Evolutionary conservation across 1,140 invertebrate genomes (phyloP), one percentile per base, ranked within the genome.

Genomic region (Teleopsis dalmanni): DNA sequence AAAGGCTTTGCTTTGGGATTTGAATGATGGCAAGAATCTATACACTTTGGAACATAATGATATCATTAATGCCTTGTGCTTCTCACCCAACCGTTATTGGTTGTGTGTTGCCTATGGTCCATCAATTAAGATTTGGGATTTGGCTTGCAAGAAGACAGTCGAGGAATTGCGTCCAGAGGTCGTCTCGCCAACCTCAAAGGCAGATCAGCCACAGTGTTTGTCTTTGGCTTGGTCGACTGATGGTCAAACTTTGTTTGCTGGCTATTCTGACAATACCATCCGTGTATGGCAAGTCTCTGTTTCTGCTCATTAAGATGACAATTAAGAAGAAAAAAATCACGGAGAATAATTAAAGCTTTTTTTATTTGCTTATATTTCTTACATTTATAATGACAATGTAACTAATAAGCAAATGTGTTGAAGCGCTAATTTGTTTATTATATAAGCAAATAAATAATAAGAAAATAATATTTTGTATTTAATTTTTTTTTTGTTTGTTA

Each of bases 1-100:
- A 74, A 95, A 95, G 76, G 95, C 96, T 9, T 97, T 99, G 93
- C 75, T 99, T 41, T 99, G 96, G 96, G 97, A 99, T 74, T 77
- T 99, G 58, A 99, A 99, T 76, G 97, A 99, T 72, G 95, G 94
- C 74, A 99, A 99, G 75, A 95, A 99, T 73, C 78, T 99, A 61
- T 97, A 99, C 76, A 99, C 96, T 25, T 77, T 99, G 56, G 93
- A 98, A 64, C 95, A 98, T 72, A 96, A 95, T 73, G 95, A 98
- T 63, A 92, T 93, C 67, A 98, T 99, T 74, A 98, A 95, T 63
- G 88, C 95, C 7, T 76, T 99, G 55, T 95, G 92, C 82, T 99
- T 99, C 83, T 97, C 92, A 59, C 97, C 97, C 41, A 99, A 99
- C 76, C 86, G 97, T 71, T 99, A 99, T 71, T 99, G 97, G 97